Conservation (phyloP, 1,140 invertebrate genomes). For the Achroia grisella region DNA sequence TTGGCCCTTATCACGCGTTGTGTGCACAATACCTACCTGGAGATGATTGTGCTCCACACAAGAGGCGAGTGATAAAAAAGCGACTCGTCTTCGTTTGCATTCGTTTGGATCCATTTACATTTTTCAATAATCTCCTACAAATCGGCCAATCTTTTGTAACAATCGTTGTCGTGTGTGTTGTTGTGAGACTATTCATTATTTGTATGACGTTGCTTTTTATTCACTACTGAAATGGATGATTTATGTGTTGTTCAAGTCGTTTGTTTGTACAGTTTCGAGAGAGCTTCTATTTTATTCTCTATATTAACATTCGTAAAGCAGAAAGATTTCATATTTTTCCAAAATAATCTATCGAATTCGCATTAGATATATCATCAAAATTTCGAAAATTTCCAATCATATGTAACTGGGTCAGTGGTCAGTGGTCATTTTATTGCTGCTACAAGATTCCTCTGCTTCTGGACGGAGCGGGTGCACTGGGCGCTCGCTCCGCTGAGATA, state of each 20-base stretch:
- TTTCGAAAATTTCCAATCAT: too few relatives aligned
- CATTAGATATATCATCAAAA: too few relatives aligned
- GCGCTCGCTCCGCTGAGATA: constrained; percentile 16
- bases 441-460: too few relatives aligned
- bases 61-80: constrained; percentile 45
- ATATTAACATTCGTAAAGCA: too few relatives aligned
- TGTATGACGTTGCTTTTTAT: constrained; percentile 45
- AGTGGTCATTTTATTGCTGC: too few relatives aligned
- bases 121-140: constrained; percentile 52
- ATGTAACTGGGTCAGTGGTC: too few relatives aligned
- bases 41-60: constrained; percentile 33
- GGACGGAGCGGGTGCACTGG: too few relatives aligned
- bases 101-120: constrained; percentile 41
- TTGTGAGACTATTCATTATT: constrained; percentile 45
- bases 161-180: constrained; percentile 35
- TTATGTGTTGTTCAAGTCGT: constrained; percentile 26
- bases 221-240: constrained; percentile 43
- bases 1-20: constrained; percentile 33
- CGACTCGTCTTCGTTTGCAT: constrained; percentile 30
- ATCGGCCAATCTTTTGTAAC: constrained; percentile 58
- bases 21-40: constrained; percentile 29
- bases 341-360: too few relatives aligned
- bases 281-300: too few relatives aligned
- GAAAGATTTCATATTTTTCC: too few relatives aligned
- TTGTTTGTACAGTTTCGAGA: too few relatives aligned